Evolutionary conservation across 1,140 invertebrate species (phyloP).

Genomic region (Pomphorhynchus laevis): DNA sequence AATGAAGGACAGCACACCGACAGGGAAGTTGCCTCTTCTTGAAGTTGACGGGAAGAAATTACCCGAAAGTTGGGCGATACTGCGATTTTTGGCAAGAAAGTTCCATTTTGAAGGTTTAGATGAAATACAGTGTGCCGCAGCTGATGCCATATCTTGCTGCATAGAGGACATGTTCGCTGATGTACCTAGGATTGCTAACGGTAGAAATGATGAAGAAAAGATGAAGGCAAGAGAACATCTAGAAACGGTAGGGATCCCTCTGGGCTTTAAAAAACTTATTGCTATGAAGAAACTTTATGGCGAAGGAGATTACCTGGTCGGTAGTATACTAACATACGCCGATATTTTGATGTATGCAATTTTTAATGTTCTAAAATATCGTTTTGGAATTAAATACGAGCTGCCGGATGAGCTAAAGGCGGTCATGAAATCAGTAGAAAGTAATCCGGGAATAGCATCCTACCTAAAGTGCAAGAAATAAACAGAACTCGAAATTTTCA

Average conservation of each 20-base stretch:
- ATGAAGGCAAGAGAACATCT: no score
- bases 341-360: neutral
- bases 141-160: conserved; percentile 4
- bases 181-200: no score
- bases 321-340: neutral
- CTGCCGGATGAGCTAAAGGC: neutral
- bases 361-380: neutral
- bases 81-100: neutral
- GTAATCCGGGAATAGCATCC: neutral
- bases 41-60: neutral
- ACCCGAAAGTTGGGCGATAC: neutral
- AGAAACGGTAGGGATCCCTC: no score
- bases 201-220: no score
- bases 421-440: neutral
- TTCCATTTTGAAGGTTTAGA: neutral
- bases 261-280: no score
- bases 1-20: conserved; percentile 12
- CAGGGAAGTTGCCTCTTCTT: conserved; percentile 5
- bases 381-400: no score
- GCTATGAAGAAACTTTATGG: no score
- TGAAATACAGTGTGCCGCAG: conserved; percentile 7
- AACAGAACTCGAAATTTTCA: no score
- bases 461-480: neutral
- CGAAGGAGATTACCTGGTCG: neutral
- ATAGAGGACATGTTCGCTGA: neutral